These are phyloP conservation scores for Orthosia incerta DNA, from an alignment of 2,888 invertebrate species.

Conservation along the genomic window DNA sequence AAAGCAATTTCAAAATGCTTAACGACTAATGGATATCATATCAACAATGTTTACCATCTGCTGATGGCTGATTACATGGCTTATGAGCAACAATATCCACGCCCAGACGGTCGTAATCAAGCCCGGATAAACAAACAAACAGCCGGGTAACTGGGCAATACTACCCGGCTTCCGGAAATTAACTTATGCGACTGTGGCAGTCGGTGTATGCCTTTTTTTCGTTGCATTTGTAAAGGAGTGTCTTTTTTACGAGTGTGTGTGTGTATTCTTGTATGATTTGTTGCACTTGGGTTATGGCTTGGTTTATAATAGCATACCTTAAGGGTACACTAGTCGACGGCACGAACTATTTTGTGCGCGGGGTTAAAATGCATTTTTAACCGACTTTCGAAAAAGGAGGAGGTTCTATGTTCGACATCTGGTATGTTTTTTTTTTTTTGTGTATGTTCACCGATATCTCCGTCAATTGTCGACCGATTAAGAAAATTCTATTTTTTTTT, in stretches of 20 bases:
- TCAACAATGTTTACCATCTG: constrained; percentile 72
- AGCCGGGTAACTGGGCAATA: constrained; percentile 44
- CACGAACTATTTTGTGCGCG: no score
- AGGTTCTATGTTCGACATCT: no score
- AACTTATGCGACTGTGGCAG: constrained; percentile 60
- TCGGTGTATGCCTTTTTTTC: constrained; percentile 41
- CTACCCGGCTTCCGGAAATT: constrained; percentile 58
- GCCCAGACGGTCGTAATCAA: constrained; percentile 63
- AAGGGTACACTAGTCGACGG: no score
- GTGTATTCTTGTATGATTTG: constrained; percentile 29
- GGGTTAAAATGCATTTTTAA: no score
- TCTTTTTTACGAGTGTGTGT: constrained; percentile 13
- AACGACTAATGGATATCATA: constrained; percentile 70
- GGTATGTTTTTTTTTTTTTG: no score
- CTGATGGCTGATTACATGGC: constrained; percentile 66
- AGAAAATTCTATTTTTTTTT: no score
- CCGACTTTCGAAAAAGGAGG: no score
- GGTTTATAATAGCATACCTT: neutral
- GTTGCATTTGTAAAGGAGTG: constrained; percentile 29
- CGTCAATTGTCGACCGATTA: no score
- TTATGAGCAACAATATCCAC: constrained; percentile 59
- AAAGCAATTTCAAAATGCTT: constrained; percentile 69
- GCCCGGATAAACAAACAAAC: constrained; percentile 67
- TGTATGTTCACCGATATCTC: no score
- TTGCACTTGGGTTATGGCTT: neutral